These are phyloP conservation scores for Onychostruthus taczanowskii DNA, from an alignment of 2,113 vertebrate genomes.

Conservation along the genomic window DNA sequence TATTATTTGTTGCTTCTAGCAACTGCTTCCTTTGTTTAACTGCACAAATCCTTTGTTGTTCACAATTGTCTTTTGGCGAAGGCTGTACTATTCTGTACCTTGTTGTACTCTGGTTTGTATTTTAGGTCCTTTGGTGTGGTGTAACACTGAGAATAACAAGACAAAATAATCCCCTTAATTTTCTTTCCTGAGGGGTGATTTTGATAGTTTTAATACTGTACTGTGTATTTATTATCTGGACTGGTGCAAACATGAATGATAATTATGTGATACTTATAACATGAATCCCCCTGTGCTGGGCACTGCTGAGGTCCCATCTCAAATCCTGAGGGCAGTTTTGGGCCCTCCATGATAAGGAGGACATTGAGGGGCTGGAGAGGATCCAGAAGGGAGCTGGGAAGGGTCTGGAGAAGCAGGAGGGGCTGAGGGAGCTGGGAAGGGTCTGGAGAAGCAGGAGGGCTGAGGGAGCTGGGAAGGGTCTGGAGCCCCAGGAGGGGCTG, in stretches of 20 bases:
- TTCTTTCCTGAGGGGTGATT: not conserved
- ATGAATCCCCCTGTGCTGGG: not conserved
- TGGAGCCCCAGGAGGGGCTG: not conserved
- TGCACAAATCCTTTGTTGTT: not conserved
- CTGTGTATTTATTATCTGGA: not conserved
- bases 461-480: too few relatives aligned
- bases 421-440: not conserved
- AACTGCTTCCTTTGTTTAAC: not conserved
- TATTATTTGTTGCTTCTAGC: conserved; percentile 9
- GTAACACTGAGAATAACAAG: not conserved
- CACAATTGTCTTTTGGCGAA: not conserved
- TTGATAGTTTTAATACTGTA: not conserved
- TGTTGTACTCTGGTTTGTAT: not conserved
- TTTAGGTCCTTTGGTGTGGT: not conserved
- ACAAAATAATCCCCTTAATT: not conserved
- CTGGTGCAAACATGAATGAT: not conserved
- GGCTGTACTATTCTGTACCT: not conserved
- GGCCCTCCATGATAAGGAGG: rapidly evolving
- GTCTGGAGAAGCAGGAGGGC: not conserved
- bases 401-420: not conserved
- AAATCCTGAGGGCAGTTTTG: not conserved
- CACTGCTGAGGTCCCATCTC: not conserved
- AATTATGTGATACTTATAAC: not conserved
- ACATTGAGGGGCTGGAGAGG: not conserved
- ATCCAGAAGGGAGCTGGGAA: not conserved